Conservation (phyloP, 2,797 vertebrate species). For the Somateria mollissima region DNA sequence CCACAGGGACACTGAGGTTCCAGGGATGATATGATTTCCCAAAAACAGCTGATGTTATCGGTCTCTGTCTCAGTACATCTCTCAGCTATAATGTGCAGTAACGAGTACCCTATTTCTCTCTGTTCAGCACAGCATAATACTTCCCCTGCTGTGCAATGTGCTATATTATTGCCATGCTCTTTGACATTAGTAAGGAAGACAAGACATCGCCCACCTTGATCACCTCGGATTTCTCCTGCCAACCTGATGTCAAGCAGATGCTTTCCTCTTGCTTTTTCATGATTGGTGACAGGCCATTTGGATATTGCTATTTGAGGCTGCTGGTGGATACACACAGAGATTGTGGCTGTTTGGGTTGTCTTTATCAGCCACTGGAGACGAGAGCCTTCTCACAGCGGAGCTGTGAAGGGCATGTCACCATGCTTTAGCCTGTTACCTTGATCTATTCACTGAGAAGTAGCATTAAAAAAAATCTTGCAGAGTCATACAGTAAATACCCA, state of each 20-base stretch:
- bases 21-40: not conserved
- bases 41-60: not conserved
- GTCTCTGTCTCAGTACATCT: not conserved
- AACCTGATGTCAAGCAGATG: not conserved
- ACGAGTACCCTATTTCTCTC: not conserved
- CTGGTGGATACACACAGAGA: not conserved
- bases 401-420: not conserved
- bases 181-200: not conserved
- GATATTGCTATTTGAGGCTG: not conserved
- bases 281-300: not conserved
- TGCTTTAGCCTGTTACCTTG: not conserved
- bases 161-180: constrained; percentile 10
- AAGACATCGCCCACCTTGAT: not conserved
- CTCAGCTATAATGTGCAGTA: not conserved
- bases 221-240: not conserved
- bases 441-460: not conserved
- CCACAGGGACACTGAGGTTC: accelerated
- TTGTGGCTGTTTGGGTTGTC: not conserved
- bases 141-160: not conserved
- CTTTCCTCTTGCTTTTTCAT: not conserved
- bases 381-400: not conserved
- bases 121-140: not conserved
- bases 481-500: not conserved
- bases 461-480: not conserved
- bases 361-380: not conserved